phyloP scores from a whole-genome alignment of 2,797 vertebrate species.

The Picus viridis region DNA sequence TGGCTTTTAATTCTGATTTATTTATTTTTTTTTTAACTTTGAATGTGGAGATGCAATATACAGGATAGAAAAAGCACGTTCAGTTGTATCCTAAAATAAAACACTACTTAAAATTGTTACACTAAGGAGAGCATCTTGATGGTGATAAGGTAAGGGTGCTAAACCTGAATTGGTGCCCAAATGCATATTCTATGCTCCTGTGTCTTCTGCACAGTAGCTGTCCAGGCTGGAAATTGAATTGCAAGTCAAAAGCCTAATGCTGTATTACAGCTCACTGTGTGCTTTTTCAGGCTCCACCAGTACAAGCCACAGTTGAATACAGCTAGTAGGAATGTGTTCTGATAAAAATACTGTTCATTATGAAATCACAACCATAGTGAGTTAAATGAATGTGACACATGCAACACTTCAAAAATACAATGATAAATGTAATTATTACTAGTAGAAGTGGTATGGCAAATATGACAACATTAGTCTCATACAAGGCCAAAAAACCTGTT shows the following conservation, averaged over 20 bases:
- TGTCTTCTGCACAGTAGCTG: neutral
- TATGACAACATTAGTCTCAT: neutral
- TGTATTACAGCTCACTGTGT: neutral
- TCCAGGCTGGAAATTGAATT: neutral
- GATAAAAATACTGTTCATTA: neutral
- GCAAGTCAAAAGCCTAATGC: neutral
- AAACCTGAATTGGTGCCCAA: neutral
- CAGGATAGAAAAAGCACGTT: no score
- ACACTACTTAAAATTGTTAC: fast-evolving
- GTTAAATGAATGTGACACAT: neutral
- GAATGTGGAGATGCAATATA: neutral
- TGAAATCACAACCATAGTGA: neutral
- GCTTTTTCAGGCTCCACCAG: neutral
- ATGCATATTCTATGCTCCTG: neutral
- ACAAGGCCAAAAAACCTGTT: neutral
- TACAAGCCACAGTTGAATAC: neutral
- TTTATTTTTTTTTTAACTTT: neutral
- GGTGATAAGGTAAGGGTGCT: neutral
- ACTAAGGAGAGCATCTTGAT: neutral
- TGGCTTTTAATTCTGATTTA: neutral
- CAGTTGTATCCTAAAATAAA: neutral
- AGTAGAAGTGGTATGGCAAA: neutral
- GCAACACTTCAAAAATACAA: neutral
- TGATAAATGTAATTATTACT: neutral
- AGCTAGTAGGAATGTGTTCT: neutral